Conservation (phyloP, 2,113 vertebrate genomes). For the Upupa epops region DNA sequence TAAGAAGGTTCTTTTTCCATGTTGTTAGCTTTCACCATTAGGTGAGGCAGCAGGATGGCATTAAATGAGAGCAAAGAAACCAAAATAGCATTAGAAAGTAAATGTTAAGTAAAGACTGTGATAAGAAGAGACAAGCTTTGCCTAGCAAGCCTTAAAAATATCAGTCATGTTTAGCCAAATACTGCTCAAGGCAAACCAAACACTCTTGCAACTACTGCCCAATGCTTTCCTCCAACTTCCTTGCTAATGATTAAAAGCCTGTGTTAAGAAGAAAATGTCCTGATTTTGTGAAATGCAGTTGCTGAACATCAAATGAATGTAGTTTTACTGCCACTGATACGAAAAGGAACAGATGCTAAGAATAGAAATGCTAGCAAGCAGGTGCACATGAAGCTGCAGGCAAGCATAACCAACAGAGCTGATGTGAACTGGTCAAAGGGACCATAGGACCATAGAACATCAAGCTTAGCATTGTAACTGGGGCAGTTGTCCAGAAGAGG, state of each 20-base stretch:
- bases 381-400: too few species aligned
- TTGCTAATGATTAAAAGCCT: neutral
- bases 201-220: neutral
- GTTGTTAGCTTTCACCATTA: neutral
- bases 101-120: neutral
- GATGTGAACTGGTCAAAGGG: too few species aligned
- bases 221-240: neutral
- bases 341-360: neutral
- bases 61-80: neutral
- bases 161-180: neutral
- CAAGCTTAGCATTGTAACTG: neutral
- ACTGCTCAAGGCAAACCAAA: neutral
- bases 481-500: neutral
- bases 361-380: neutral
- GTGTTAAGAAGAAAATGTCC: neutral
- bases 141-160: neutral
- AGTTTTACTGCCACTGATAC: neutral
- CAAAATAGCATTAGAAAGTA: conserved; percentile 15
- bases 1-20: neutral
- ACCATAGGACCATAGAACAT: too few species aligned
- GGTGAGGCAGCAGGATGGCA: neutral
- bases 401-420: too few species aligned
- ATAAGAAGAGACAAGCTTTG: neutral
- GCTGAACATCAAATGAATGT: neutral
- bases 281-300: neutral